Base-by-base conservation (phyloP, 2,797 vertebrate genomes). In the Chelon labrosus region DNA sequence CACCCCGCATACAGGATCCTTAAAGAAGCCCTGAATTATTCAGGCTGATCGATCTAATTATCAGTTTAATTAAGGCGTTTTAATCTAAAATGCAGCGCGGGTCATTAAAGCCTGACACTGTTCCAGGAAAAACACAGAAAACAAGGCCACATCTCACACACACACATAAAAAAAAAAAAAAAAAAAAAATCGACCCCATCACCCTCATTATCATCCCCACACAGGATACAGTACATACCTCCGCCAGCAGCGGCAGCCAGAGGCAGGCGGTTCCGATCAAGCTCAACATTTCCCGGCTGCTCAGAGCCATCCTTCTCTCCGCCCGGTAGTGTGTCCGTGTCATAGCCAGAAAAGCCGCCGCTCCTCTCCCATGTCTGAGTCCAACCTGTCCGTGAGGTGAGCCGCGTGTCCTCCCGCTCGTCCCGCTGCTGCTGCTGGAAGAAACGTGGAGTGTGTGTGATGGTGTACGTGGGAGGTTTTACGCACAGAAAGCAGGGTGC, bases 211-310 rank as follows among this genome's bases (percentile, higher is more conserved):
- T 35, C 57, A 57, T 31, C 31, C 31, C 37, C 68, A 53, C 2
- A 41, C 57, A 57, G 16, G 35, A 53, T 47, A 7, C 41, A 14
- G 37, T 55, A 88, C 86, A 10, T 86, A 95, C 94, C 94, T 95
- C 91, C 57, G 91, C 89, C 57, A 86, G 13, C 67, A 90, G 54
- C 82, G 87, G 91, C 79, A 95, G 79, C 86, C 91, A 90, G 64
- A 92, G 82, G 71, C 92, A 93, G 79, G 85, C 90, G 82, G 82
- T 75, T 71, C 91, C 91, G 83, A 94, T 91, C 91, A 95, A 81
- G 88, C 81, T 73, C 75, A 93, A 53, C 88, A 94, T 93, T 72
- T 86, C 87, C 85, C 90, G 90, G 91, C 89, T 83, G 85, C 68
- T 90, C 16, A 86, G 74, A 88, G 83, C 85, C 93, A 94, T 95